Evolutionary conservation across 2,113 vertebrate genomes (phyloP).

Genomic region (Corythoichthys intestinalis): DNA sequence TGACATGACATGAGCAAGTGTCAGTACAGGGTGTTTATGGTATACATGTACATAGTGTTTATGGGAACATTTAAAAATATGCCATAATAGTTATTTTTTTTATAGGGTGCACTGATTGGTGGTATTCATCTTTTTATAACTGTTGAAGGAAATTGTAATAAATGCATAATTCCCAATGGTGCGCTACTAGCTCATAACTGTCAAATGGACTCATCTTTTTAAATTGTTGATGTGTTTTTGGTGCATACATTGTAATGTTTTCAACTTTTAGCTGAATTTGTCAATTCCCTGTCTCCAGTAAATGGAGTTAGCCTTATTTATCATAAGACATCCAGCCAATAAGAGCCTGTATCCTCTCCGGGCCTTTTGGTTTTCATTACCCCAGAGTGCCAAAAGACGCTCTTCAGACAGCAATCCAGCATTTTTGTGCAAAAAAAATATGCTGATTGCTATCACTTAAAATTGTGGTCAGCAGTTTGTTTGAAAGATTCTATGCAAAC

Average conservation of each 20-base stretch:
- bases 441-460: constrained; percentile 7
- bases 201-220: neutral
- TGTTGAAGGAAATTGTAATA: neutral
- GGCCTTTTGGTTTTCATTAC: neutral
- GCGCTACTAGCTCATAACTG: neutral
- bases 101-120: neutral
- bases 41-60: too few species aligned
- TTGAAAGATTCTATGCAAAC: constrained; percentile 13
- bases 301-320: neutral
- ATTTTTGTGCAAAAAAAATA: neutral
- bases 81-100: neutral
- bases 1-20: too few species aligned
- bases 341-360: neutral
- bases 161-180: neutral
- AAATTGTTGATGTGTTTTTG: neutral
- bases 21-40: too few species aligned
- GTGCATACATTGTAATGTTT: neutral
- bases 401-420: neutral
- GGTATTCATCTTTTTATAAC: neutral
- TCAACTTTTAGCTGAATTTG: neutral
- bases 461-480: constrained; percentile 6
- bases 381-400: neutral
- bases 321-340: neutral
- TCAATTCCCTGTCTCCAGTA: neutral
- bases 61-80: too few species aligned